Base-by-base conservation (phyloP, 1,140 invertebrate genomes). In the Drosophila asahinai region DNA sequence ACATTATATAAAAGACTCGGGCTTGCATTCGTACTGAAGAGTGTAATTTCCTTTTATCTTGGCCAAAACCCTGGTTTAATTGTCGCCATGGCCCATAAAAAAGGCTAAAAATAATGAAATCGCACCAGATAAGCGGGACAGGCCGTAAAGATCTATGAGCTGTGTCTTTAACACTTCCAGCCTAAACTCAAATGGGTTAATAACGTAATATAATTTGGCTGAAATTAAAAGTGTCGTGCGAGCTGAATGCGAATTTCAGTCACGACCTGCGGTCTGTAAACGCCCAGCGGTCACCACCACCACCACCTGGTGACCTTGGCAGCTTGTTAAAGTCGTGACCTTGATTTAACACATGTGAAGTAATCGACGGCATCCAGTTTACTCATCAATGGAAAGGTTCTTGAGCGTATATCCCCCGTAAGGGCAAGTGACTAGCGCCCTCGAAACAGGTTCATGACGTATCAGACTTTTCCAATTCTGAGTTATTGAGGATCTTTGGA, bases 31-130 rank as follows among this genome's bases (percentile, higher is more conserved):
- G 38, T 54, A 11, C 14, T 43, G 54, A 71, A 47, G 55, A 61
- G 45, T 25, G 54, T 73, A 61, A 61, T 72, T 61, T 73, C 38
- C 72, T 73, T 73, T 72, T 60, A 73, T 72, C 54, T 55, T 59
- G 67, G 43, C 22, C 19, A 73, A 73, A 72, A 60, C 25, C 36
- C 27, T 25, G 30, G 9, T 42, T 73, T 73, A 73, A 73, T 73
- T 73, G 70, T 38, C 55, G 70, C 47, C 73, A 72, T 73, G 30
- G n/a, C 27, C 38, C 67, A 61, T 73, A 30, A 73, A 72, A 54
- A 42, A 59, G 40, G 9, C 36, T 72, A 58, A 48, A 48, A 38
- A 42, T 60, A 43, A 73, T 73, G 70, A 73, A 73, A 73, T 72
- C 27, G 22, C 11, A 33, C 8, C 22, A 65, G 54, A 73, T 43